Evolutionary conservation across 2,797 vertebrate genomes (phyloP).

Genomic region (Borostomias antarcticus): DNA sequence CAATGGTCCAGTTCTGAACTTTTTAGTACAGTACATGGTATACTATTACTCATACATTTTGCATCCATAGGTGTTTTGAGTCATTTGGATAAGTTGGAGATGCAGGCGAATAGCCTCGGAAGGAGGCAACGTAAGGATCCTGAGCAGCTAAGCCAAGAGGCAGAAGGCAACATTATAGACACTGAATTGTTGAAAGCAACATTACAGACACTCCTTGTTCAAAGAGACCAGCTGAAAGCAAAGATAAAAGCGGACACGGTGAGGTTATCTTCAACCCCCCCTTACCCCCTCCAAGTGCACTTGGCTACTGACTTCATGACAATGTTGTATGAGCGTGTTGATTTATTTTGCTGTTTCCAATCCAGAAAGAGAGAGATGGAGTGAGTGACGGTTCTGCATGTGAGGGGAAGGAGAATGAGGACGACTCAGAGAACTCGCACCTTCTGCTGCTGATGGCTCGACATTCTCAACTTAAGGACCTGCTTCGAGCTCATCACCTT

Average conservation of each 20-base stretch:
- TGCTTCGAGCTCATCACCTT: slow-evolving; percentile 77
- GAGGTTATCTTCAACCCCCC: slow-evolving; percentile 21
- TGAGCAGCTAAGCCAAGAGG: too few relatives aligned
- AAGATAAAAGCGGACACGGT: slow-evolving; percentile 70
- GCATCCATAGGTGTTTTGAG: slow-evolving; percentile 73
- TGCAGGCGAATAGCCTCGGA: slow-evolving; percentile 17
- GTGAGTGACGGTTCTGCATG: background rate
- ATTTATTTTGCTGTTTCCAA: slow-evolving; percentile 1
- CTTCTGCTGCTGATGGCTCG: slow-evolving; percentile 68
- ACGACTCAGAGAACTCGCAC: slow-evolving; percentile 37
- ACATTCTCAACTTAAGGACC: slow-evolving; percentile 65
- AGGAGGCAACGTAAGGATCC: slow-evolving; percentile 36
- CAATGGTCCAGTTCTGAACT: too few relatives aligned
- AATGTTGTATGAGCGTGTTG: background rate
- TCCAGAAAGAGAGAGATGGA: slow-evolving; percentile 1
- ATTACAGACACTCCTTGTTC: slow-evolving; percentile 62
- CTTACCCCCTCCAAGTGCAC: background rate
- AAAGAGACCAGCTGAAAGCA: slow-evolving; percentile 73
- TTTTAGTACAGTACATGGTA: background rate
- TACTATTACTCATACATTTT: background rate
- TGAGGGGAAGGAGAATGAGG: slow-evolving; percentile 46
- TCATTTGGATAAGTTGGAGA: slow-evolving; percentile 78
- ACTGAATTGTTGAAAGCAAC: slow-evolving; percentile 52
- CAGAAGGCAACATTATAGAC: too few relatives aligned
- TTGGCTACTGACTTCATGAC: too few relatives aligned